Conservation (phyloP, 35 echinoderm and acorn worm species). For the Stichopus chloronotus region DNA sequence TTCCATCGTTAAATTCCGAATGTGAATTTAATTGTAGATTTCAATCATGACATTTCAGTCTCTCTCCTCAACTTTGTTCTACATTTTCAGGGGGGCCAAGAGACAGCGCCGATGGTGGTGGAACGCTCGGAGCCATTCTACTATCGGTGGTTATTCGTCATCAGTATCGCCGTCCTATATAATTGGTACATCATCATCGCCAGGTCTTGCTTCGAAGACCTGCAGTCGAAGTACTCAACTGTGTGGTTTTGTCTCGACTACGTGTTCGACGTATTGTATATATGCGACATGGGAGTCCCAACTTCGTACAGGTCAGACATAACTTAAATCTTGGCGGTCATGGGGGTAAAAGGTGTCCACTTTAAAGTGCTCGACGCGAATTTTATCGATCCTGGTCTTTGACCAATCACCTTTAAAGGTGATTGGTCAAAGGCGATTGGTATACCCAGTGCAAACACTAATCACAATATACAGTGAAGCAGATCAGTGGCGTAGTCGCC, state of each 20-base stretch:
- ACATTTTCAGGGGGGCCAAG: neutral
- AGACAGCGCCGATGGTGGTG: constrained; percentile 48
- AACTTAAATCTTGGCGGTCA: too few species aligned
- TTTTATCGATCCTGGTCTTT: too few species aligned
- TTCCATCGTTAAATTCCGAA: too few species aligned
- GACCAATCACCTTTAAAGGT: neutral
- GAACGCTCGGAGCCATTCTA: constrained; percentile 74
- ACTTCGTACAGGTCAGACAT: constrained; percentile 79
- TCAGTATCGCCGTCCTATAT: constrained; percentile 86
- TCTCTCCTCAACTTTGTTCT: too few species aligned
- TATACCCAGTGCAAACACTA: too few species aligned
- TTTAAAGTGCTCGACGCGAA: neutral
- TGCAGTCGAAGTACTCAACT: constrained; percentile 44
- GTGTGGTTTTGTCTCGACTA: constrained; percentile 82
- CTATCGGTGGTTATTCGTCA: constrained; percentile 82
- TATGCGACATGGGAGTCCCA: constrained; percentile 88
- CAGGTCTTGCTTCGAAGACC: constrained; percentile 68
- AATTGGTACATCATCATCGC: constrained; percentile 85
- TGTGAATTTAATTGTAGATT: too few species aligned
- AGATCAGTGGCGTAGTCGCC: too few species aligned
- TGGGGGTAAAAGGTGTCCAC: neutral
- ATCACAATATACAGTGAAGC: too few species aligned
- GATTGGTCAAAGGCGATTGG: neutral
- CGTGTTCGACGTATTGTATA: constrained; percentile 75
- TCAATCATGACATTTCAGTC: too few species aligned